phyloP scores from a whole-genome alignment of 2,113 vertebrate genomes.

The Oxyura jamaicensis region DNA sequence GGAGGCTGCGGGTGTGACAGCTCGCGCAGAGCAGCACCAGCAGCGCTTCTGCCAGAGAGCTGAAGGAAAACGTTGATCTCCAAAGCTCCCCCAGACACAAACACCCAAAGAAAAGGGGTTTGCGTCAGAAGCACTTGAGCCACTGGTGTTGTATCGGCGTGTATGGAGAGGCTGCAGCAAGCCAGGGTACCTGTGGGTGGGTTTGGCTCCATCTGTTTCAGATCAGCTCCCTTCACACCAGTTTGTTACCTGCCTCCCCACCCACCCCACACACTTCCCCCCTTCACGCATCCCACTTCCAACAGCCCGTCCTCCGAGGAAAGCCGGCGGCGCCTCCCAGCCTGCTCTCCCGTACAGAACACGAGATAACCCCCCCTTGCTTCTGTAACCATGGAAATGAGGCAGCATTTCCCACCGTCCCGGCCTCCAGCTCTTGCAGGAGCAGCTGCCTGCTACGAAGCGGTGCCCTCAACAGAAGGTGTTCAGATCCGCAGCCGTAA shows the following conservation, averaged over 20 bases:
- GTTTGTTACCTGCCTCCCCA: neutral
- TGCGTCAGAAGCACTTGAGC: rapidly evolving
- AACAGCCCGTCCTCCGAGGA: neutral
- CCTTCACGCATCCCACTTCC: neutral
- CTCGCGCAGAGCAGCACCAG: rapidly evolving
- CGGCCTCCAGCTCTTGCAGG: rapidly evolving
- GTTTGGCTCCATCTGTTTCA: neutral
- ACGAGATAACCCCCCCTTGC: neutral
- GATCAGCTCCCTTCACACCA: neutral
- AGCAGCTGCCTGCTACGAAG: neutral
- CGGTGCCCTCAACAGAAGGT: rapidly evolving
- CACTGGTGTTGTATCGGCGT: rapidly evolving
- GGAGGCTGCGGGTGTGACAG: rapidly evolving
- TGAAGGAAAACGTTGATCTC: neutral
- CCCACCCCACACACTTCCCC: rapidly evolving
- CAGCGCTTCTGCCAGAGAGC: neutral
- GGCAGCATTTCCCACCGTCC: neutral
- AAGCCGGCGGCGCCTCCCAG: neutral
- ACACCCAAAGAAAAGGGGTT: rapidly evolving
- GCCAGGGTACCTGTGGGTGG: rapidly evolving
- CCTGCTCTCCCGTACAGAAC: neutral
- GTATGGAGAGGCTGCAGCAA: neutral
- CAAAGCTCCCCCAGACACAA: rapidly evolving
- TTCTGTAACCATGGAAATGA: neutral
- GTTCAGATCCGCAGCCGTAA: rapidly evolving